Base-by-base conservation (phyloP, 1,140 invertebrate species). In the Diorhabda sublineata region DNA sequence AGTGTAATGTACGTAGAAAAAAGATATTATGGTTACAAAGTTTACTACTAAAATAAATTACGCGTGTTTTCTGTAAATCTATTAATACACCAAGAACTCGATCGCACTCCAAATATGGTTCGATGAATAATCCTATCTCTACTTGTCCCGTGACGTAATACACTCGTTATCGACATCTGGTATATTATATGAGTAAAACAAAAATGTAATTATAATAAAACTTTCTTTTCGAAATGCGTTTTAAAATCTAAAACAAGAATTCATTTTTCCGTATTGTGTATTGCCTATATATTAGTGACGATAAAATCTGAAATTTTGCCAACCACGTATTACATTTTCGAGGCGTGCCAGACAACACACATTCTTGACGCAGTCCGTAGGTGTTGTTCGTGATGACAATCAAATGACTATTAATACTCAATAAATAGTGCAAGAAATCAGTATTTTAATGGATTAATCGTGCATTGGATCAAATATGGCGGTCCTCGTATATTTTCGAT, bases 31-130 rank as follows among this genome's bases (percentile, higher is more conserved):
- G 26, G 26, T 26, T 26, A 26, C 26, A 26, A 26, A 26, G 26
- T 26, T 26, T 26, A 26, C 58, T 5, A 44, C 61, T 8, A 52
- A 64, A 52, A 26, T 59, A 43, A n/a, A 45, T 62, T 42, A 42
- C 61, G 44, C 42, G 26, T 45, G 47, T 64, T 64, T 62, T 62
- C 45, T 8, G 45, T 62, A 43, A 41, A 47, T 68, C 72, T 74
- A 74, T 70, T 72, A 74, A 74, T 74, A 74, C 4, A 57, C 66
- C 66, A 52, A 69, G 63, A 74, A 72, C 71, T 42, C 57, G 74
- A 72, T 70, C 68, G 42, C 61, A 65, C 66, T 69, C 74, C 73
- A 75, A 75, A 75, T 75, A 75, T 71, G 74, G 74, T 26, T 11
- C 43, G 71, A 64, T 44, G 47, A 52, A 42, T 45, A 47, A 57